Evolutionary conservation across 2,888 invertebrate genomes (phyloP), one percentile per base, ranked within the genome.

Genomic region (Lasioglossum marginatum): DNA sequence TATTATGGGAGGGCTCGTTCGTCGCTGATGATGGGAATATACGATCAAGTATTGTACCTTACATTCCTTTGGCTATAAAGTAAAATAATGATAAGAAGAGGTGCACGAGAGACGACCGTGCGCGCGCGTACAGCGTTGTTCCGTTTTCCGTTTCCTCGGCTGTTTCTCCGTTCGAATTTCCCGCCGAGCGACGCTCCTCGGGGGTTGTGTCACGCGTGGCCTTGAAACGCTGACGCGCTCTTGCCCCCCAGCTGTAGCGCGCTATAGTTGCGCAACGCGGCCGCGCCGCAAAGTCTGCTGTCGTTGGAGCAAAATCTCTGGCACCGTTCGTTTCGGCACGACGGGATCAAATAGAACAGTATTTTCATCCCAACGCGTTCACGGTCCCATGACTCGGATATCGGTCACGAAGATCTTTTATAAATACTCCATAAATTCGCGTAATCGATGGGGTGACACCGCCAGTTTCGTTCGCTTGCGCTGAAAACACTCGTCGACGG

Each of bases 41-140:
- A 94, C 94, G 94, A 93, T 95, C 93, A 93, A 95, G 95, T 95
- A 95, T 95, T 95, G 95, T 95, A 95, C 95, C 93, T 94, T 95
- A 95, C 95, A 95, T 95, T 95, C 95, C 95, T 95, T 95, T 94
- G 95, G 95, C 95, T 95, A 95, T 95, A 95, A 95, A 91, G 88
- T 94, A 68, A 68, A 68, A 37, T 68, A 90, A 94, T 93, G 92
- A 90, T 88, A 85, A 89, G 83, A 90, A 52, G 66, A 77, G 80
- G 34, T 77, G 43, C 72, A 80, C 40, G 37, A 19, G 68, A 85
- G 68, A 85, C 77, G 83, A 84, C 79, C 77, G 83, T 79, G 89
- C 84, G 85, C 72, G 83, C 57, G 57, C 82, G 83, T 83, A 81
- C 74, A 86, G 83, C 83, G 83, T 40, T 70, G 43, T 43, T 43